phyloP scores from a whole-genome alignment of 2,113 vertebrate genomes.

The Coregonus clupeaformis region DNA sequence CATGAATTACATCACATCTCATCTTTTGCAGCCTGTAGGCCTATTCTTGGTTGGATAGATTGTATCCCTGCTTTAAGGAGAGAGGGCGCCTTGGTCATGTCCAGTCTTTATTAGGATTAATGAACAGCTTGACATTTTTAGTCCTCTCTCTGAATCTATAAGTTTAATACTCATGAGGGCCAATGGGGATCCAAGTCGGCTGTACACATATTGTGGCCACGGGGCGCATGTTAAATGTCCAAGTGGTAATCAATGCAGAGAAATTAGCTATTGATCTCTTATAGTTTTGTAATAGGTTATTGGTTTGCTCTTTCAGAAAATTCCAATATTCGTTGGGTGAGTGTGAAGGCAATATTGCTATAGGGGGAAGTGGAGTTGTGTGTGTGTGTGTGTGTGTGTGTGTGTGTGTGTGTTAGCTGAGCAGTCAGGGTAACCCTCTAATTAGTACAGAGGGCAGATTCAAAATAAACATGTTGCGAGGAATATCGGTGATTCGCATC shows the following conservation, averaged over 20 bases:
- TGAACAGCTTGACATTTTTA: conserved; percentile 89
- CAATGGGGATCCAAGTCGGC: conserved; percentile 72
- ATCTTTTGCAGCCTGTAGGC: no score
- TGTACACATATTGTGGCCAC: conserved; percentile 81
- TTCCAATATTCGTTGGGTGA: conserved; percentile 86
- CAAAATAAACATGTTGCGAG: conserved; percentile 71
- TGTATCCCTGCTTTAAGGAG: conserved; percentile 58
- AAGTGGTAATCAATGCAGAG: conserved; percentile 91
- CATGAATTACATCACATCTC: no score
- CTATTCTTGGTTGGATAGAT: conserved; percentile 55
- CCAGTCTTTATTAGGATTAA: conserved; percentile 83
- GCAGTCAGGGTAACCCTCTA: conserved; percentile 76
- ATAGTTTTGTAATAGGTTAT: conserved; percentile 93
- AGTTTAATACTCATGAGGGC: conserved; percentile 83
- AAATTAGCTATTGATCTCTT: conserved; percentile 98
- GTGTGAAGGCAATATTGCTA: conserved; percentile 76
- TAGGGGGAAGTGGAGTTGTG: conserved; percentile 14
- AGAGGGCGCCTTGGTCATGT: conserved; percentile 68
- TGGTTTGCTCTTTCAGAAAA: conserved; percentile 95
- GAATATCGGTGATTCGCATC: conserved; percentile 55
- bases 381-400: conserved; percentile 5
- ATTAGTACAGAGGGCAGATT: conserved; percentile 83
- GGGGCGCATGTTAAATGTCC: conserved; percentile 88
- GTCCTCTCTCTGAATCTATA: conserved; percentile 82
- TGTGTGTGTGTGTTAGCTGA: conserved; percentile 5